A percentile compares a stretch with the other conserved stretches of the same genome.
Evolutionary conservation across 2,888 invertebrate species (phyloP).

Genomic region (Trichopria drosophilae): DNA sequence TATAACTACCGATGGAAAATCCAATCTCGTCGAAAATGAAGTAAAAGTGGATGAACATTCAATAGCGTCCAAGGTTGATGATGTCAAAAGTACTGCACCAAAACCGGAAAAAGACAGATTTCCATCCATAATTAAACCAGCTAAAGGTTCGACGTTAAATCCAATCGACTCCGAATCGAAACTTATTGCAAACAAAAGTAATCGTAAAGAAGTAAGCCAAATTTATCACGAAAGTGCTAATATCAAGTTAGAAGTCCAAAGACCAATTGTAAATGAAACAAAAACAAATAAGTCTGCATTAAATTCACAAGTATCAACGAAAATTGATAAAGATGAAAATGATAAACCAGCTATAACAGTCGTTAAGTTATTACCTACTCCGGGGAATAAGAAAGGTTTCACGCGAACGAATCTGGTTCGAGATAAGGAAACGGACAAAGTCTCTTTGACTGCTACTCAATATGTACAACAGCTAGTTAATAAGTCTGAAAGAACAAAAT

Average conservation of each 20-base stretch:
- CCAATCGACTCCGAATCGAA: neutral
- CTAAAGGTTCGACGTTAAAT: neutral
- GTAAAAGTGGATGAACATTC: conserved; percentile 1
- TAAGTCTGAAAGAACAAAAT: too few species aligned
- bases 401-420: too few species aligned
- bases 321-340: conserved; percentile 29
- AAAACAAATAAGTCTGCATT: conserved; percentile 4
- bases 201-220: too few species aligned
- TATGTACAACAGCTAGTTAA: too few species aligned
- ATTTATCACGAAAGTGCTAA: conserved; percentile 38
- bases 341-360: too few species aligned
- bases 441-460: too few species aligned
- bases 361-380: too few species aligned
- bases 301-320: conserved; percentile 37
- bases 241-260: conserved; percentile 42
- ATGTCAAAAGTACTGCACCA: neutral
- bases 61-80: neutral
- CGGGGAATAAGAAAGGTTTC: too few species aligned
- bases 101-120: neutral
- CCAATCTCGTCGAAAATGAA: neutral
- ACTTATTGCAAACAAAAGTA: too few species aligned
- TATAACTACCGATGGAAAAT: neutral
- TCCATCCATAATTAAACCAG: conserved; percentile 1
- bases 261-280: conserved; percentile 22
- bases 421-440: too few species aligned